Percentiles rank a stretch among this genome's conserved stretches.
Conservation (phyloP, 2,888 invertebrate genomes). For the Ophion obscuratus region DNA sequence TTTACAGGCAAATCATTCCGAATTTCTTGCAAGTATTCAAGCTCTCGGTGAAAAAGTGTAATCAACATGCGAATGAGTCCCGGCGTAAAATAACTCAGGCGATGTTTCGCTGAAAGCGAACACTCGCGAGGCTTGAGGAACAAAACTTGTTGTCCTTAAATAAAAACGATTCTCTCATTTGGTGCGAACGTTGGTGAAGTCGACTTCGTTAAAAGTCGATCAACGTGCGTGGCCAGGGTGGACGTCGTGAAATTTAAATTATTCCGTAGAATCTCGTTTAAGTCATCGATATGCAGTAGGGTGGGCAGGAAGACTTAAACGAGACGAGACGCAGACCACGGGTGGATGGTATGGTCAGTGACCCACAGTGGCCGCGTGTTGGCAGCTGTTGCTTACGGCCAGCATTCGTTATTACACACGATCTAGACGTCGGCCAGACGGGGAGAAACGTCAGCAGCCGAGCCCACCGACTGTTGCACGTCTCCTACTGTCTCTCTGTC, state of each 20-base stretch:
- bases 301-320: slow-evolving; percentile 48
- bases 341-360: slow-evolving; percentile 76
- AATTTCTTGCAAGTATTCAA: background rate
- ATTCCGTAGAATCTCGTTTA: slow-evolving; percentile 53
- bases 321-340: slow-evolving; percentile 49
- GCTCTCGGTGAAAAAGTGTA: background rate
- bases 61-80: background rate
- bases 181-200: background rate
- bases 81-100: background rate
- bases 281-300: slow-evolving; percentile 61
- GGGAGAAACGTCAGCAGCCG: slow-evolving; percentile 75
- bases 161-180: slow-evolving; percentile 11
- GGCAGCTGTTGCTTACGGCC: slow-evolving; percentile 72
- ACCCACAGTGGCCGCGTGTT: slow-evolving; percentile 75
- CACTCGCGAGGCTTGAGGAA: background rate
- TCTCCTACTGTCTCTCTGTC: slow-evolving; percentile 49
- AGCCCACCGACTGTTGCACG: slow-evolving; percentile 66
- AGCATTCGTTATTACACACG: slow-evolving; percentile 78
- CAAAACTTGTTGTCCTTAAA: slow-evolving; percentile 20
- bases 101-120: background rate
- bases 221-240: slow-evolving; percentile 18
- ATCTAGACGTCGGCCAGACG: slow-evolving; percentile 81
- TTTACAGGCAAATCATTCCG: background rate
- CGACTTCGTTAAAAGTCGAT: slow-evolving; percentile 30
- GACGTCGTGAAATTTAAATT: slow-evolving; percentile 42